phyloP scores from a whole-genome alignment of 2,113 vertebrate species.

The Ahaetulla prasina region DNA sequence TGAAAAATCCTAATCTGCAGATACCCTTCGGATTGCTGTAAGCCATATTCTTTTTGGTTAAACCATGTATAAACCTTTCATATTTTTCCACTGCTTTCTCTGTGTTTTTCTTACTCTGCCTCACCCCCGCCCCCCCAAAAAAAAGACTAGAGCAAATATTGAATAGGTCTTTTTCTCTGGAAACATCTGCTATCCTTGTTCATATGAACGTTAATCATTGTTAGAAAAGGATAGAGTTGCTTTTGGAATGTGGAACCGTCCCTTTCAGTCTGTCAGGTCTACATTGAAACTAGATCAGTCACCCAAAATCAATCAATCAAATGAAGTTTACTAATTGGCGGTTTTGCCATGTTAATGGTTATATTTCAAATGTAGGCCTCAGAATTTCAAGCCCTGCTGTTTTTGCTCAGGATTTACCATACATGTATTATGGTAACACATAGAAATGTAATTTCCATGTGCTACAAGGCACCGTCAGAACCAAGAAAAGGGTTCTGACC shows the following conservation, averaged over 20 bases:
- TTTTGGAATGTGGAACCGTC: constrained; percentile 22
- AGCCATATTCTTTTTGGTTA: neutral
- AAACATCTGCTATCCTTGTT: constrained; percentile 42
- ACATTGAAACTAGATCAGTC: neutral
- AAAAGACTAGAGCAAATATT: neutral
- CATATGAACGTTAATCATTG: constrained; percentile 41
- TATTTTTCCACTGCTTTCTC: neutral
- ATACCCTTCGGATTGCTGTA: neutral
- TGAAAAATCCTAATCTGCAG: neutral
- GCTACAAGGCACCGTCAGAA: neutral
- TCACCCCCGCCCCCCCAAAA: neutral
- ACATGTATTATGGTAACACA: neutral
- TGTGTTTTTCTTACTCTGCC: neutral
- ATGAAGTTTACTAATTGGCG: neutral
- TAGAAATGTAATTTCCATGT: neutral
- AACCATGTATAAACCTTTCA: neutral
- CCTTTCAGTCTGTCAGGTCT: constrained; percentile 12
- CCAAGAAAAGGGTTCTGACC: neutral
- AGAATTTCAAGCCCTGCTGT: neutral
- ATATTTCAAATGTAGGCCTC: neutral
- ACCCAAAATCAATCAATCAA: neutral
- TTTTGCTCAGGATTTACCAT: neutral
- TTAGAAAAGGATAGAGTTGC: constrained; percentile 18
- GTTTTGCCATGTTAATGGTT: neutral
- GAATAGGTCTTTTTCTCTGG: neutral